Conservation (phyloP, 2,113 vertebrate species). For the Patagioenas fasciata region DNA sequence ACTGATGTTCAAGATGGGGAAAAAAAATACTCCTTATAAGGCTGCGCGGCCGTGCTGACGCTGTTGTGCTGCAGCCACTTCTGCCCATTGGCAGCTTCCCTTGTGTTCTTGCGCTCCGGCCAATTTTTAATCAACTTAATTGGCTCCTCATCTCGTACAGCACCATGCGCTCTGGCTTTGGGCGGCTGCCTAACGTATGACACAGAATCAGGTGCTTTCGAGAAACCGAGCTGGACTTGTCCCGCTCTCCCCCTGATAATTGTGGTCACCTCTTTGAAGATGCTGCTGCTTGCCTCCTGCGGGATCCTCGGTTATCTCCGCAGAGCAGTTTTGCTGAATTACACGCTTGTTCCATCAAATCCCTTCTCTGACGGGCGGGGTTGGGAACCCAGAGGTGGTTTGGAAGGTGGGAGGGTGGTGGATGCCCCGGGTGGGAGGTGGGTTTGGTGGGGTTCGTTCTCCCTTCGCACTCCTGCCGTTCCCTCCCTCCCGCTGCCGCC, state of each 20-base stretch:
- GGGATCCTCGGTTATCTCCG: not conserved
- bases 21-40: not conserved
- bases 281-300: not conserved
- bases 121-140: slow-evolving; percentile 65
- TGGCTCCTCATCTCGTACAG: slow-evolving; percentile 18
- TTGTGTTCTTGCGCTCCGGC: not conserved
- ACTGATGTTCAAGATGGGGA: not conserved
- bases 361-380: not conserved
- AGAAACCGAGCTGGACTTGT: not conserved
- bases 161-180: slow-evolving; percentile 17
- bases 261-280: not conserved
- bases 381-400: not conserved
- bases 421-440: no score
- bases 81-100: not conserved
- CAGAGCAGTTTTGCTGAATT: not conserved
- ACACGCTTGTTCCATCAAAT: not conserved
- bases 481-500: not conserved
- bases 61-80: not conserved
- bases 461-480: not conserved
- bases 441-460: not conserved
- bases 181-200: slow-evolving; percentile 8
- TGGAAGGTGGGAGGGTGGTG: not conserved
- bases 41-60: not conserved
- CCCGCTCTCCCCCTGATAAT: fast-evolving
- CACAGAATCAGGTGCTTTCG: slow-evolving; percentile 32